Evolutionary conservation across 2,113 vertebrate species (phyloP), one percentile per base, ranked within the genome.

Genomic region (Todiramphus saurophagus): DNA sequence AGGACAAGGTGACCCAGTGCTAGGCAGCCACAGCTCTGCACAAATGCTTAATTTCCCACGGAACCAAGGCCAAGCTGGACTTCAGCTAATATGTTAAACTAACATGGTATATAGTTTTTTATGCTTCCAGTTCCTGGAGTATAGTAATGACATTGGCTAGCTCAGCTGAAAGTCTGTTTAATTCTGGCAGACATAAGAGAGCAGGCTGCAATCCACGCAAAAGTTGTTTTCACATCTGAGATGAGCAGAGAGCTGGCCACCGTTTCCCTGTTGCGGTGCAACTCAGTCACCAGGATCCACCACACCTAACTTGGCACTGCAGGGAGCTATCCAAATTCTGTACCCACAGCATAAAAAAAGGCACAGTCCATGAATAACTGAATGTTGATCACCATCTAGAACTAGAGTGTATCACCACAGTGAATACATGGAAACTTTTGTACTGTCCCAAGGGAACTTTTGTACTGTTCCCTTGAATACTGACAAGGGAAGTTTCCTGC

Each of bases 251-350:
- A 28, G 11, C 31, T 21, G 7, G 11, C 35, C 2, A 0, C 66
- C 10, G 23, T 16, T 59, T 35, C 37, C 59, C 35, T 21, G 9
- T 3, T 31, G 37, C 0, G 0, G 37, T 1, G 13, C 10, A 28
- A 5, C 0, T 0, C 2, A n/a, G 24, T 3, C 39, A 37, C 8
- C 0, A 2, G 46, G 16, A 43, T 18, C 11, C 74, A 76, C 1
- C 13, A 12, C 21, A 33, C 3, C 7, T 1, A 11, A 14, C 7
- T 3, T 3, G 2, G 33, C 31, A 11, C 16, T 31, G 13, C 48
- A 16, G 3, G 18, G 33, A 69, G 19, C 35, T n/a, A 58, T 18
- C 3, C 0, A 1, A 37, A 16, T 13, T 30, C 53, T 66, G 19
- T 15, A 64, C 10, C 39, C 9, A 9, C 60, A 39, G 55, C 31